Conservation (phyloP, 53 echinoderm and acorn worm species). For the Zoroaster sp. region DNA sequence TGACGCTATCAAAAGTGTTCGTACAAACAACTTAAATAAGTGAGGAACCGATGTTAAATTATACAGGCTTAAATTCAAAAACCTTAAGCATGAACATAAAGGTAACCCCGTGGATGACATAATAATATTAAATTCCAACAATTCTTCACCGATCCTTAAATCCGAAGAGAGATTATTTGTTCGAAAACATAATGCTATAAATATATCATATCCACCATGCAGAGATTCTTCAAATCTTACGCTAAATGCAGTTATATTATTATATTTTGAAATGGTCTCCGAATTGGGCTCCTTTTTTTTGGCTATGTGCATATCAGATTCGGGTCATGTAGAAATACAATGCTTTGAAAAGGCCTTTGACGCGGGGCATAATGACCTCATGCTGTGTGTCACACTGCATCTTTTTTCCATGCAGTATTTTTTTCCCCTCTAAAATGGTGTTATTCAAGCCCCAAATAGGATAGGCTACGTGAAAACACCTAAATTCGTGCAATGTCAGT, state of each 20-base stretch:
- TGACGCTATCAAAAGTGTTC: conserved; percentile 41
- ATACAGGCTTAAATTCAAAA: conserved; percentile 14
- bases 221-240: neutral
- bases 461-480: conserved; percentile 24
- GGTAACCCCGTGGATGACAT: neutral
- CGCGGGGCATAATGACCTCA: neutral
- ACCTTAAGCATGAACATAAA: neutral
- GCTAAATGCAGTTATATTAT: neutral
- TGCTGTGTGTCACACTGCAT: neutral
- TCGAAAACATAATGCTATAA: neutral
- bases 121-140: neutral
- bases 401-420: neutral
- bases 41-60: conserved; percentile 2
- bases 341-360: neutral
- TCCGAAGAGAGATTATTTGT: neutral
- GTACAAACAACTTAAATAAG: conserved; percentile 11
- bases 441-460: neutral
- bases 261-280: neutral
- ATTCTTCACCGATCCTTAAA: neutral
- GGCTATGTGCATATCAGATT: neutral
- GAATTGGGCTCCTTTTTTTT: neutral
- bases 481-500: conserved; percentile 31
- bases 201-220: neutral
- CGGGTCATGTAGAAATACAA: neutral
- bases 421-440: neutral